These are phyloP conservation scores for Pseudomyrmex pallidus DNA, from an alignment of 1,140 invertebrate species.

Conservation along the genomic window DNA sequence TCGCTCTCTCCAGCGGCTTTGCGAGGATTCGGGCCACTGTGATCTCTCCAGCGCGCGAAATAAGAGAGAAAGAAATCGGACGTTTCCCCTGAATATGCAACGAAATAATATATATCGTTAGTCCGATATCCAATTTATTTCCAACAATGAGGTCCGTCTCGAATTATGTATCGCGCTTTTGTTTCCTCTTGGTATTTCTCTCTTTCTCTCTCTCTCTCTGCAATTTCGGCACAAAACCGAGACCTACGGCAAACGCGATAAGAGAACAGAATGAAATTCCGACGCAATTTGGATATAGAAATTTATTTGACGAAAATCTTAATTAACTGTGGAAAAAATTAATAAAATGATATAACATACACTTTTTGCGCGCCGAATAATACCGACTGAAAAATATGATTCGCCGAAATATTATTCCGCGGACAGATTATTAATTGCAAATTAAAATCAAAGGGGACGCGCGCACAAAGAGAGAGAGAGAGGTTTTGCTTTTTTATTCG, in stretches of 20 bases:
- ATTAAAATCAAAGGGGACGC: no score
- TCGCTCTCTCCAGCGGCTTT: conserved; percentile 2
- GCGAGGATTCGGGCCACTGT: background rate
- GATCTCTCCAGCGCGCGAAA: background rate
- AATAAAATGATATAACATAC: no score
- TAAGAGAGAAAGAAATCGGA: background rate
- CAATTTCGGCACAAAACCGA: conserved; percentile 25
- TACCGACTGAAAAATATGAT: no score
- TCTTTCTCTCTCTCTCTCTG: background rate
- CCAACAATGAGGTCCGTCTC: conserved; percentile 17
- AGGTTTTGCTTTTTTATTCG: background rate
- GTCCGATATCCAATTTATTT: conserved; percentile 60
- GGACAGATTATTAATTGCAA: no score
- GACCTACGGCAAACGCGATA: background rate
- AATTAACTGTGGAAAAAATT: background rate
- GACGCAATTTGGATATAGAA: conserved; percentile 1
- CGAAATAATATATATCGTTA: conserved; percentile 39
- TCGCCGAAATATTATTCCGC: no score
- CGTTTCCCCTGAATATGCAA: conserved; percentile 24
- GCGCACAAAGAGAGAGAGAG: background rate
- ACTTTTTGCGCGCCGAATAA: no score
- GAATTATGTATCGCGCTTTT: conserved; percentile 42
- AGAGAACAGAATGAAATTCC: background rate
- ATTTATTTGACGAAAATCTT: conserved; percentile 14
- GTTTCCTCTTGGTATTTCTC: conserved; percentile 24